phyloP scores from a whole-genome alignment of 2,113 vertebrate genomes.

The Prunella himalayana region DNA sequence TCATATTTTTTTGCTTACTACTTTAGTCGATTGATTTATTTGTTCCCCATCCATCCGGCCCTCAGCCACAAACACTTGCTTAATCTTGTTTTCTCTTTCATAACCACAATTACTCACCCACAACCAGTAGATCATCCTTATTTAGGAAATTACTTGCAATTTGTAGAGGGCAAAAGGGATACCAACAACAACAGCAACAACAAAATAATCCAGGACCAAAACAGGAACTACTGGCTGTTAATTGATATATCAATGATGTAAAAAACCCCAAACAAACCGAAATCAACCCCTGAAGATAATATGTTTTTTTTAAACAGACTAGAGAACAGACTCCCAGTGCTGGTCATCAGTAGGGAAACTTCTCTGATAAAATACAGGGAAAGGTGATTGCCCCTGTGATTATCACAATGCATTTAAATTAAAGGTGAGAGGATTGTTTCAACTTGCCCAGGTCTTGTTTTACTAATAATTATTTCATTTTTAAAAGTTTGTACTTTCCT shows the following conservation, averaged over 20 bases:
- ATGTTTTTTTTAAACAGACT: neutral
- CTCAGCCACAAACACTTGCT: constrained; percentile 18
- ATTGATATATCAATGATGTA: neutral
- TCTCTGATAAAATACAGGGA: neutral
- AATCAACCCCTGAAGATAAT: neutral
- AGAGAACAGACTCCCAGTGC: neutral
- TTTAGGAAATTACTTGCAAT: constrained; percentile 38
- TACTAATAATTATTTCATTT: neutral
- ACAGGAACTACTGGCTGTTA: neutral
- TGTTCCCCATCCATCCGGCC: neutral
- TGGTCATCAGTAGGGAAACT: neutral
- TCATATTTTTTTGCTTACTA: neutral
- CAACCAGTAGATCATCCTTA: constrained; percentile 19
- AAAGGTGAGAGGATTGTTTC: neutral
- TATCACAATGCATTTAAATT: neutral
- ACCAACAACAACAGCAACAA: neutral
- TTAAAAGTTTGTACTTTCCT: neutral
- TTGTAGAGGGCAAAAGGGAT: neutral
- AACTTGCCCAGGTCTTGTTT: neutral
- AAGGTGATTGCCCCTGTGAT: neutral
- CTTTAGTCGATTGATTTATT: neutral
- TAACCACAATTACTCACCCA: constrained; percentile 38
- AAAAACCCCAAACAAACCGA: neutral
- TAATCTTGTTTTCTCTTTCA: constrained; percentile 27
- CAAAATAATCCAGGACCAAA: neutral